Percentiles rank a stretch among this genome's conserved stretches.
Evolutionary conservation across 2,888 invertebrate genomes (phyloP).

Genomic region (Oligia fasciuncula): DNA sequence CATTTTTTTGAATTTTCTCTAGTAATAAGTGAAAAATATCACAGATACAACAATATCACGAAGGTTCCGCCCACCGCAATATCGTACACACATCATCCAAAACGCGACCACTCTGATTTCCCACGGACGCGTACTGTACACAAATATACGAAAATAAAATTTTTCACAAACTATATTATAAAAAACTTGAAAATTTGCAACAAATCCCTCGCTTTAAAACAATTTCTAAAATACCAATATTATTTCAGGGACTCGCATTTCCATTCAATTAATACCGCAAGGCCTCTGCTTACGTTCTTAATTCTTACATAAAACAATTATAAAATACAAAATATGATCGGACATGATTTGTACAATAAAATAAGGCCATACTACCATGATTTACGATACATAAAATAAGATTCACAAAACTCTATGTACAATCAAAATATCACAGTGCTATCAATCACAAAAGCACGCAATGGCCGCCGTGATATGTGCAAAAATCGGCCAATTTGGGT

Average conservation of each 20-base stretch:
- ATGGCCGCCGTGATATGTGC: constrained; percentile 43
- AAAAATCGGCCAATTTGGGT: constrained; percentile 56
- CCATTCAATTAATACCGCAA: constrained; percentile 38
- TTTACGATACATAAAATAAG: constrained; percentile 81
- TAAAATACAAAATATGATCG: constrained; percentile 76
- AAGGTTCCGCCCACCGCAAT: constrained; percentile 70
- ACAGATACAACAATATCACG: constrained; percentile 79
- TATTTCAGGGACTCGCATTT: constrained; percentile 50
- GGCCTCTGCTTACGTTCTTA: constrained; percentile 46
- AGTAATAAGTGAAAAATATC: constrained; percentile 79
- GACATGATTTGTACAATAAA: constrained; percentile 81
- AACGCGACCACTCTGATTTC: constrained; percentile 83
- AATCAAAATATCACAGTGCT: constrained; percentile 83
- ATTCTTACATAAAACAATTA: constrained; percentile 71
- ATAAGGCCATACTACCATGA: constrained; percentile 78
- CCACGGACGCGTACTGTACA: constrained; percentile 82
- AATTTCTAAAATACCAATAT: constrained; percentile 74
- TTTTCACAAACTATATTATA: constrained; percentile 80
- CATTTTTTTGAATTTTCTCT: constrained; percentile 82
- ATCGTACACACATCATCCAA: constrained; percentile 80
- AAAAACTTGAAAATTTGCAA: constrained; percentile 84
- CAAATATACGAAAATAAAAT: constrained; percentile 85
- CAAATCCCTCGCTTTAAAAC: constrained; percentile 79
- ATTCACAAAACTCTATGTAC: constrained; percentile 83
- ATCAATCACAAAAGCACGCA: constrained; percentile 52